phyloP scores from a whole-genome alignment of 2,888 invertebrate genomes.

The Hyposoter dolosus region DNA sequence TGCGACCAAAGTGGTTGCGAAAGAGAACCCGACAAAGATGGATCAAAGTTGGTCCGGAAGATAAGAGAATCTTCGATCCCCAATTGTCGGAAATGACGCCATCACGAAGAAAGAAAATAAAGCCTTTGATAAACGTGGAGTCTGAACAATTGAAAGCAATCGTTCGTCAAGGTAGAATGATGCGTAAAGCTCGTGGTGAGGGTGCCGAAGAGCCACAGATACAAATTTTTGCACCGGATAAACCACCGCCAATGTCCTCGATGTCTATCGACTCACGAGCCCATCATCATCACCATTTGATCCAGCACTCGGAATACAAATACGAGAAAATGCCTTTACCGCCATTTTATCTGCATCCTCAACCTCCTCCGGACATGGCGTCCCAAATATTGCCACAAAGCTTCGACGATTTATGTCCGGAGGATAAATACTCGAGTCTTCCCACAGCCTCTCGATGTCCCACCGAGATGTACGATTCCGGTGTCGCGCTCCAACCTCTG shows the following conservation, averaged over 20 bases:
- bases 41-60: slow-evolving; percentile 70
- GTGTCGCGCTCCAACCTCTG: slow-evolving; percentile 89
- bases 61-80: slow-evolving; percentile 65
- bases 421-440: slow-evolving; percentile 57
- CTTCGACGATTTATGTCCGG: slow-evolving; percentile 70
- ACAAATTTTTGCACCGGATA: slow-evolving; percentile 80
- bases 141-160: slow-evolving; percentile 83
- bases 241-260: slow-evolving; percentile 84
- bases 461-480: slow-evolving; percentile 87
- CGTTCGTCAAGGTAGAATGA: slow-evolving; percentile 83
- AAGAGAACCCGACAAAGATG: slow-evolving; percentile 67
- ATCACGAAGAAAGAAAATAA: slow-evolving; percentile 75
- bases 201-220: slow-evolving; percentile 77
- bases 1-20: slow-evolving; percentile 71
- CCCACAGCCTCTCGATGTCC: slow-evolving; percentile 67
- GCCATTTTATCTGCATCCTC: slow-evolving; percentile 82
- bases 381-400: slow-evolving; percentile 77
- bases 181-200: slow-evolving; percentile 82
- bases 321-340: slow-evolving; percentile 86
- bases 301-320: slow-evolving; percentile 92
- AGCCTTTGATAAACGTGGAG: slow-evolving; percentile 82
- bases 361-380: slow-evolving; percentile 79
- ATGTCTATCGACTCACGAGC: slow-evolving; percentile 84
- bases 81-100: slow-evolving; percentile 75
- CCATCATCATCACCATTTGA: slow-evolving; percentile 87